Conservation (phyloP, 1,140 invertebrate genomes). For the Zaprionus ghesquierei region DNA sequence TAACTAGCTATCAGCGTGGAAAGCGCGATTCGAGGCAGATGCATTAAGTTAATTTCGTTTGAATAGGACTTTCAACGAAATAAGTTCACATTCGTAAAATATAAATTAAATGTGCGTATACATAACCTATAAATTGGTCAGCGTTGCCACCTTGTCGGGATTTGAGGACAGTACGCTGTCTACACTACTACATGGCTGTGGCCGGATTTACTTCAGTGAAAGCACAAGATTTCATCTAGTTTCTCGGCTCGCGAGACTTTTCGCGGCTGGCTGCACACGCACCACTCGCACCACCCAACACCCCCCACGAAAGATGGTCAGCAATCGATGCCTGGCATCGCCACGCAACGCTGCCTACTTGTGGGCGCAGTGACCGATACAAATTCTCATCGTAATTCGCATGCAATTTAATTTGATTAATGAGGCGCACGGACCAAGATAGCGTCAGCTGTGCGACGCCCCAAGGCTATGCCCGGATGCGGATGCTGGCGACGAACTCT, state of each 20-base stretch:
- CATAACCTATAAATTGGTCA: background rate
- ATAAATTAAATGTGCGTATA: background rate
- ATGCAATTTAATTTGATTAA: constrained; percentile 77
- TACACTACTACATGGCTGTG: too few species aligned
- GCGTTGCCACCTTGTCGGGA: background rate
- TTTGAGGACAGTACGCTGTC: background rate
- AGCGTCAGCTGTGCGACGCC: constrained; percentile 30
- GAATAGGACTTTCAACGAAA: background rate
- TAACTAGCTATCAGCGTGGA: background rate
- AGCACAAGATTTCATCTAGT: constrained; percentile 9
- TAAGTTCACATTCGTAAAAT: background rate
- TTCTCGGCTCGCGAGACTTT: constrained; percentile 22
- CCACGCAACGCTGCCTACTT: constrained; percentile 53
- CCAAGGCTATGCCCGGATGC: background rate
- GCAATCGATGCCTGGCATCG: constrained; percentile 36
- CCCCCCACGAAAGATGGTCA: background rate
- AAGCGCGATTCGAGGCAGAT: background rate
- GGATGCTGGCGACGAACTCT: constrained; percentile 21
- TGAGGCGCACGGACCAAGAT: constrained; percentile 64
- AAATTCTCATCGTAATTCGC: constrained; percentile 46
- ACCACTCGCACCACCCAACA: background rate
- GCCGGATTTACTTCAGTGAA: background rate
- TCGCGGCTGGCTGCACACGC: constrained; percentile 28
- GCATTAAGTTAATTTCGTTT: background rate
- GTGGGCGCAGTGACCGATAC: constrained; percentile 34